phyloP scores from a whole-genome alignment of 2,113 vertebrate genomes.

The Chaetodon trifascialis region DNA sequence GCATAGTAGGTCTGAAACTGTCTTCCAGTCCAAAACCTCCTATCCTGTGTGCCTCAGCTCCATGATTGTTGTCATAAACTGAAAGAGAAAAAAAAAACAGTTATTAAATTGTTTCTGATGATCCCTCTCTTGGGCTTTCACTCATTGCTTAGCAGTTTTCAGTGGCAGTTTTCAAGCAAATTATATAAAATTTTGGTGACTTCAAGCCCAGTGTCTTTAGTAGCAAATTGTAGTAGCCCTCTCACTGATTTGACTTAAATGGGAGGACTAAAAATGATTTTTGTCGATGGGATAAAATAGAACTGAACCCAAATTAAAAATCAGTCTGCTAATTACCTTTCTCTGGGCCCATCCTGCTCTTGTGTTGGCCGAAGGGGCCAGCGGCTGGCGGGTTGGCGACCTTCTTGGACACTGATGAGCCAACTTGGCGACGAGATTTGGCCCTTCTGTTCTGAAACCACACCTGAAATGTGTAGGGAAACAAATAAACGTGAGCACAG shows the following conservation, averaged over 20 bases:
- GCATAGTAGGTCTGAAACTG: slow-evolving; percentile 57
- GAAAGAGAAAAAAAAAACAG: neutral
- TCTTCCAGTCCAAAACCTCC: slow-evolving; percentile 60
- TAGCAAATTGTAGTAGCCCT: neutral
- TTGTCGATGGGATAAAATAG: neutral
- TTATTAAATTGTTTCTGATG: neutral
- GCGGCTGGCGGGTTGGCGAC: slow-evolving; percentile 43
- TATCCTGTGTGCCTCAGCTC: slow-evolving; percentile 46
- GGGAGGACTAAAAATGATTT: neutral
- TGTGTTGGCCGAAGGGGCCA: slow-evolving; percentile 61
- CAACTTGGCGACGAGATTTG: slow-evolving; percentile 89
- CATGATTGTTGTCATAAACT: slow-evolving; percentile 56
- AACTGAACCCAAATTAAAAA: neutral
- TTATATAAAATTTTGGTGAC: neutral
- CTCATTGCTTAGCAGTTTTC: too few species aligned
- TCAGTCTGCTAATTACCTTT: slow-evolving; percentile 43
- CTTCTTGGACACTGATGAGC: slow-evolving; percentile 69
- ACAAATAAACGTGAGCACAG: neutral
- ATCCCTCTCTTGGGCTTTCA: neutral
- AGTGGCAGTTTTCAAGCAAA: neutral
- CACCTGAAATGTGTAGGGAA: slow-evolving; percentile 80
- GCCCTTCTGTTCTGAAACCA: slow-evolving; percentile 95
- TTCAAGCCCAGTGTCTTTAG: neutral
- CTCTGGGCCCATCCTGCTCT: slow-evolving; percentile 57
- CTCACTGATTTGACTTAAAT: neutral